Percentiles rank a stretch among this genome's conserved stretches.
These are phyloP conservation scores for Caranx melampygus DNA, from an alignment of 2,113 vertebrate species.

Conservation along the genomic window DNA sequence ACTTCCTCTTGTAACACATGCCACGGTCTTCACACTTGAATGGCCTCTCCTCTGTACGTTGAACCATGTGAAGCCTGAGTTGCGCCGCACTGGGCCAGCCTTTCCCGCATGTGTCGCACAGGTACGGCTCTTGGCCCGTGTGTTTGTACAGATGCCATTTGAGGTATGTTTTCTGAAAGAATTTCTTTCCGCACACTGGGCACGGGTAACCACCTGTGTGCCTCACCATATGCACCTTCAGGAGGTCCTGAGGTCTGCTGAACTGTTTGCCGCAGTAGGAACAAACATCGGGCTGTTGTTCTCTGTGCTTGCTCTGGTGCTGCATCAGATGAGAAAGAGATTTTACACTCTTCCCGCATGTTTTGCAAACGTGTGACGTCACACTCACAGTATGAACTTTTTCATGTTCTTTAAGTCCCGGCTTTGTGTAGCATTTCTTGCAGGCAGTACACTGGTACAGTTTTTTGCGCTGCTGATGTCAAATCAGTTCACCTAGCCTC, in stretches of 20 bases:
- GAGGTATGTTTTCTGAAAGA: constrained; percentile 36
- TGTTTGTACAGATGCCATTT: constrained; percentile 58
- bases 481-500: constrained; percentile 37
- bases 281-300: constrained; percentile 2
- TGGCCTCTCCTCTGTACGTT: constrained; percentile 47
- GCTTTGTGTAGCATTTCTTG: constrained; percentile 40
- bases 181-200: constrained; percentile 45
- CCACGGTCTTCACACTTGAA: constrained; percentile 47
- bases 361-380: constrained; percentile 27
- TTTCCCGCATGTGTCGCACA: constrained; percentile 45
- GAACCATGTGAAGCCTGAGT: constrained; percentile 45
- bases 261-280: constrained; percentile 50
- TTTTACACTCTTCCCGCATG: constrained; percentile 29
- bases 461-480: constrained; percentile 34
- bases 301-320: constrained; percentile 21
- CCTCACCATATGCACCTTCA: constrained; percentile 40
- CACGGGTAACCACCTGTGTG: constrained; percentile 39
- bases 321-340: constrained; percentile 19
- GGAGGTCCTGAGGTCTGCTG: constrained; percentile 15
- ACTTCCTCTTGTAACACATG: constrained; percentile 15
- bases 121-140: constrained; percentile 32
- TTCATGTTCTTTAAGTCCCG: constrained; percentile 19
- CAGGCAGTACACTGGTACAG: constrained; percentile 19
- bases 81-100: constrained; percentile 28
- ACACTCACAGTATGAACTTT: constrained; percentile 2